Evolutionary conservation across 2,113 vertebrate species (phyloP).

Genomic region (Halichoeres trimaculatus): DNA sequence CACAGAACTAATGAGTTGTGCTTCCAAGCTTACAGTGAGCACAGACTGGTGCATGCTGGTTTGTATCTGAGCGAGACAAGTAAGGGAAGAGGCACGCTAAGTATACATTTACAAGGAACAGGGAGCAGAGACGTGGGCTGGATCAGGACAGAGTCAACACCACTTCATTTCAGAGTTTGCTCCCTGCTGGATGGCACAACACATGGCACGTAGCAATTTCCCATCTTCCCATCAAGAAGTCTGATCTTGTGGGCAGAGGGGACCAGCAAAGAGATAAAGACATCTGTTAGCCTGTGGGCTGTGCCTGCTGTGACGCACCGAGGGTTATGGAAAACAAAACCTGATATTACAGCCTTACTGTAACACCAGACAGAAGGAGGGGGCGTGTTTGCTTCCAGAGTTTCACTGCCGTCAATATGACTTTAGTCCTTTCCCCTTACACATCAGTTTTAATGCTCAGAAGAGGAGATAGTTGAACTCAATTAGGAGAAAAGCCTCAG

Average conservation of each 20-base stretch:
- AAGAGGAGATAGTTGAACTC: background rate
- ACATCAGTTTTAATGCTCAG: background rate
- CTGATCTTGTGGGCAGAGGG: conserved; percentile 14
- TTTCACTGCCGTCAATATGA: background rate
- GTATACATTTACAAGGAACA: conserved; percentile 31
- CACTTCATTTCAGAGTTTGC: background rate
- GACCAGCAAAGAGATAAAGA: conserved; percentile 39
- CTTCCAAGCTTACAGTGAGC: conserved; percentile 20
- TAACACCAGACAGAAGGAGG: conserved; percentile 8
- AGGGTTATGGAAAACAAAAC: conserved; percentile 38
- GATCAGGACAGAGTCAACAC: conserved; percentile 1
- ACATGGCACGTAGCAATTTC: conserved; percentile 39
- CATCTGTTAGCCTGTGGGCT: conserved; percentile 55
- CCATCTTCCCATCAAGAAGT: conserved; percentile 28
- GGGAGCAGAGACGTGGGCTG: conserved; percentile 8
- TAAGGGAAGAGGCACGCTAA: background rate
- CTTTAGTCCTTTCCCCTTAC: conserved; percentile 3
- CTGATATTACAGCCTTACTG: conserved; percentile 12
- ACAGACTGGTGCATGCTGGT: background rate
- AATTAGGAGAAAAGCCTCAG: background rate
- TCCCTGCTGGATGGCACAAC: conserved; percentile 5
- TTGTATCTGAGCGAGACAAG: conserved; percentile 2
- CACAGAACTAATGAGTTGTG: conserved; percentile 34
- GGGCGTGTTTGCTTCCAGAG: background rate
- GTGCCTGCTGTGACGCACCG: conserved; percentile 42